Conservation (phyloP, 2,888 invertebrate genomes). For the Diarsia rubi region DNA sequence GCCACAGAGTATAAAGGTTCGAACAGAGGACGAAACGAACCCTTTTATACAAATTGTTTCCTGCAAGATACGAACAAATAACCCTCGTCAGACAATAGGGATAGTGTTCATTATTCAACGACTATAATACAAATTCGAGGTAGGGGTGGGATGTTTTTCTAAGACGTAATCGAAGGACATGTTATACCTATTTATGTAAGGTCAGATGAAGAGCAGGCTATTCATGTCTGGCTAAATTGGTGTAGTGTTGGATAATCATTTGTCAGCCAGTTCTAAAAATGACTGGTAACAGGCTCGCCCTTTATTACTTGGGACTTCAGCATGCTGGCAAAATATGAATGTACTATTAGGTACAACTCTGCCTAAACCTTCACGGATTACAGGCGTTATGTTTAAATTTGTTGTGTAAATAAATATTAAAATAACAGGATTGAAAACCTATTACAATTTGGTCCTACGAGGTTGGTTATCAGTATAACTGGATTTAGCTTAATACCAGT, state of each 20-base stretch:
- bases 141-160: slow-evolving; percentile 41
- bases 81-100: slow-evolving; percentile 52
- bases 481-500: too few relatives aligned
- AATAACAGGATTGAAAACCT: not conserved
- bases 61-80: slow-evolving; percentile 54
- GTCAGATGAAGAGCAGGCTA: too few relatives aligned
- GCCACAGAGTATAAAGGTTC: slow-evolving; percentile 19
- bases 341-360: too few relatives aligned
- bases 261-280: too few relatives aligned
- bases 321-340: too few relatives aligned
- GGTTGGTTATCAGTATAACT: too few relatives aligned
- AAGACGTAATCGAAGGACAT: not conserved
- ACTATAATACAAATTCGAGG: slow-evolving; percentile 49
- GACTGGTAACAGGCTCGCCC: too few relatives aligned
- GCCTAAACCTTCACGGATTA: too few relatives aligned
- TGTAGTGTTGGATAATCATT: not conserved
- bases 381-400: too few relatives aligned
- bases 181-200: not conserved
- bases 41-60: slow-evolving; percentile 50
- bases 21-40: slow-evolving; percentile 37
- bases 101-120: slow-evolving; percentile 54
- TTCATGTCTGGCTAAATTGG: not conserved
- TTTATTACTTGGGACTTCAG: too few relatives aligned
- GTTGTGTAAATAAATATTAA: not conserved
- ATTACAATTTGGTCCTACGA: not conserved